Evolutionary conservation across 2,113 vertebrate species (phyloP).

Genomic region (Dendrocopos noguchii): DNA sequence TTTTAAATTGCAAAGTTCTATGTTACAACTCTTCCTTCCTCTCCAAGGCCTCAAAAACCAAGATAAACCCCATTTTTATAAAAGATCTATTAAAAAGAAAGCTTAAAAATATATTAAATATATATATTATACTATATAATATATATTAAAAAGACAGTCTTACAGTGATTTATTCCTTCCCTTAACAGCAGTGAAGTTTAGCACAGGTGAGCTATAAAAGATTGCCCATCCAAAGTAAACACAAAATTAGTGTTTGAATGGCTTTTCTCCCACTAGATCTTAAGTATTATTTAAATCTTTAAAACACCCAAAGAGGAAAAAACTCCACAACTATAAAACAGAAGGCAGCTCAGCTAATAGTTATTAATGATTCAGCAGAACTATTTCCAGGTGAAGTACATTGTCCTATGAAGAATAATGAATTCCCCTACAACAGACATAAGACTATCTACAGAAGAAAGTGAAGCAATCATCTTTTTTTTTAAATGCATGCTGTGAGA

Average conservation of each 20-base stretch:
- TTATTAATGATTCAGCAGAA: not conserved
- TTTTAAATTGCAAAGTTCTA: not conserved
- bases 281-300: slow-evolving; percentile 3
- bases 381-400: not conserved
- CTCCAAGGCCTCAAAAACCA: not conserved
- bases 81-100: not conserved
- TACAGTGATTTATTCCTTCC: not conserved
- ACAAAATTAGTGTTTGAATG: not conserved
- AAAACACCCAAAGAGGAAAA: not conserved
- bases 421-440: slow-evolving; percentile 35
- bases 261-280: not conserved
- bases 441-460: slow-evolving; percentile 53
- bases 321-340: not conserved
- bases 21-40: not conserved
- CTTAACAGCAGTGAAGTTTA: not conserved
- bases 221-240: not conserved
- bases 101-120: not conserved
- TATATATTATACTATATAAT: no score
- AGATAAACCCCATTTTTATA: not conserved
- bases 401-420: not conserved
- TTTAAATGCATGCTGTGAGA: slow-evolving; percentile 76
- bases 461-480: slow-evolving; percentile 80
- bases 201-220: not conserved
- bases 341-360: not conserved
- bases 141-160: not conserved